These are phyloP conservation scores for Lycia hirtaria DNA, from an alignment of 2,888 invertebrate genomes.

Conservation along the genomic window DNA sequence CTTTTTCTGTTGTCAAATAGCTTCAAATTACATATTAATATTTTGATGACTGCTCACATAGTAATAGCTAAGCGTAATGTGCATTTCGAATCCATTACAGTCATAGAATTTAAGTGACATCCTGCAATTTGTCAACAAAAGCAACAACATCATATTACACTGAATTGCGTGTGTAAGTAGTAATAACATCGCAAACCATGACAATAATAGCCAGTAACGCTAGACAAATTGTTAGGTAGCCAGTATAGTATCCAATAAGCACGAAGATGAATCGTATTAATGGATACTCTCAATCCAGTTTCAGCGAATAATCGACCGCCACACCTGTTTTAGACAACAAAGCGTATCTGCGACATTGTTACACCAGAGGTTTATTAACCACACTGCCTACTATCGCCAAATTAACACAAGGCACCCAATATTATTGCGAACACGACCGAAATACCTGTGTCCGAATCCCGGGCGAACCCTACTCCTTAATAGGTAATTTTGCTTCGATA, in stretches of 20 bases:
- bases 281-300: constrained; percentile 60
- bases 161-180: constrained; percentile 8
- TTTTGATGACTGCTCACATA: constrained; percentile 7
- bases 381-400: constrained; percentile 62
- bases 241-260: constrained; percentile 5
- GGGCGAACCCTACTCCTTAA: constrained; percentile 54
- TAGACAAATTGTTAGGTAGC: not conserved
- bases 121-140: constrained; percentile 30
- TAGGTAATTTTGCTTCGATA: constrained; percentile 66
- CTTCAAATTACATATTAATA: not conserved
- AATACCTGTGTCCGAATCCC: constrained; percentile 45
- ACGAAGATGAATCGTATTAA: constrained; percentile 17
- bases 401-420: constrained; percentile 66
- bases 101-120: constrained; percentile 16
- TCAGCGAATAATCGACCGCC: constrained; percentile 64
- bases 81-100: constrained; percentile 4
- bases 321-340: constrained; percentile 64
- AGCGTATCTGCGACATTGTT: constrained; percentile 63
- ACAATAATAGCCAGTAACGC: constrained; percentile 3
- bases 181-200: constrained; percentile 5
- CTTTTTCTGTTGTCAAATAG: not conserved
- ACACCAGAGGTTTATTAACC: constrained; percentile 63
- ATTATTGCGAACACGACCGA: constrained; percentile 60
- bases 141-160: constrained; percentile 16
- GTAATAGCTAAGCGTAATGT: constrained; percentile 9